Percentiles rank a stretch among this genome's conserved stretches.
phyloP scores from a whole-genome alignment of 2,888 invertebrate species.

The Congeria kusceri region DNA sequence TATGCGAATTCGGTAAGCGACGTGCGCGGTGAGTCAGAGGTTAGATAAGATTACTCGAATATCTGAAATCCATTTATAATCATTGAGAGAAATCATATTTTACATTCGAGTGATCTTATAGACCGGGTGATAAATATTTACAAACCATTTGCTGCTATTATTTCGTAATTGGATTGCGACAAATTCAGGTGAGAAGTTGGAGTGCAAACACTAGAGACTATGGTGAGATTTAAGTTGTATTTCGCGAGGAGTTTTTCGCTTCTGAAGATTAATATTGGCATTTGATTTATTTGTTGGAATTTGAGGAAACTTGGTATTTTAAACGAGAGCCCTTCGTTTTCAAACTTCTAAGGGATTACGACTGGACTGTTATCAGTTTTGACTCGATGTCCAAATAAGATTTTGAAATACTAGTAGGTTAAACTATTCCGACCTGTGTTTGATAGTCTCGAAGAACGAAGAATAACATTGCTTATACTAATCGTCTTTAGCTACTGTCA shows the following conservation, averaged over 20 bases:
- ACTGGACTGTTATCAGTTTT: too few relatives aligned
- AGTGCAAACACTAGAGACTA: not conserved
- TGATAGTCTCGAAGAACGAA: too few relatives aligned
- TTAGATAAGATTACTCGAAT: constrained; percentile 2
- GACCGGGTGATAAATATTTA: not conserved
- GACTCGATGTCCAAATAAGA: too few relatives aligned
- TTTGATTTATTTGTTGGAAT: not conserved
- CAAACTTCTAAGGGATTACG: too few relatives aligned
- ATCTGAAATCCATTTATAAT: not conserved
- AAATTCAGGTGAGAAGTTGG: not conserved
- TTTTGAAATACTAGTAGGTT: too few relatives aligned
- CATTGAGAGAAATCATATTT: constrained; percentile 1
- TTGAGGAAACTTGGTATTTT: too few relatives aligned
- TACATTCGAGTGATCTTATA: not conserved
- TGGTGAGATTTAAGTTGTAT: not conserved
- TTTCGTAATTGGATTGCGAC: constrained; percentile 2
- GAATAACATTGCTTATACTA: too few relatives aligned
- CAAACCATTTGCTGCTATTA: not conserved
- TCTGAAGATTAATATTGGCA: not conserved
- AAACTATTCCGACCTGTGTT: too few relatives aligned
- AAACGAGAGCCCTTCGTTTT: too few relatives aligned
- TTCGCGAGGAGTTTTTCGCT: not conserved
- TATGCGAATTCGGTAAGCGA: too few relatives aligned
- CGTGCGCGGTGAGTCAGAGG: not conserved
- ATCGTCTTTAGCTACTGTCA: too few relatives aligned